Conservation (phyloP, 2,888 invertebrate genomes). For the Coelopa pilipes region DNA sequence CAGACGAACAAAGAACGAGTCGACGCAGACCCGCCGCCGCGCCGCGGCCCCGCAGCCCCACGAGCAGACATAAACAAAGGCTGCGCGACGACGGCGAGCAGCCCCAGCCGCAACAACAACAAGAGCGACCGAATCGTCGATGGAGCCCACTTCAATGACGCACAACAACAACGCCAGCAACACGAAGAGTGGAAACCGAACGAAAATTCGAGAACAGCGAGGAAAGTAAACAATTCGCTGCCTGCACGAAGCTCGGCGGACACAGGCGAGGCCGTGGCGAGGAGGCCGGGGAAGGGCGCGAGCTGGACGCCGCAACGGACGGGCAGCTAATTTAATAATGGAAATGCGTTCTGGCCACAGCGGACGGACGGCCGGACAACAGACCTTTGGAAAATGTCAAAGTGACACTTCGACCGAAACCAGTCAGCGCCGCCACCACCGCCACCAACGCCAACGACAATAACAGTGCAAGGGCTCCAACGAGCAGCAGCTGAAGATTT, state of each 20-base stretch:
- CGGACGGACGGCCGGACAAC: no score
- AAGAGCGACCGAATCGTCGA: no score
- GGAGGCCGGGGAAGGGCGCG: no score
- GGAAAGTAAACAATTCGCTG: background rate
- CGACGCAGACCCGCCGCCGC: no score
- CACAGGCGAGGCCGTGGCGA: no score
- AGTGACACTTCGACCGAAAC: slow-evolving; percentile 1
- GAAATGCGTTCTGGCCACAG: background rate
- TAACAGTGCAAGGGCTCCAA: no score
- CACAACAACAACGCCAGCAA: background rate
- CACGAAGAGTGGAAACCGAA: background rate
- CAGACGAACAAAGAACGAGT: no score
- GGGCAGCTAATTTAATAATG: background rate
- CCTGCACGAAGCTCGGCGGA: no score
- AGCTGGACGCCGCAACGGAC: background rate
- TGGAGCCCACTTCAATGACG: background rate
- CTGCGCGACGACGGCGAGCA: no score
- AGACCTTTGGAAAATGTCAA: slow-evolving; percentile 21
- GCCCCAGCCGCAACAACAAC: no score
- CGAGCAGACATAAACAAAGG: no score
- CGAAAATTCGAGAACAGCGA: slow-evolving; percentile 10
- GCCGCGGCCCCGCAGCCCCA: no score
- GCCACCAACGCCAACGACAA: background rate
- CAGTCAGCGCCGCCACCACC: background rate
- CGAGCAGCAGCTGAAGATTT: slow-evolving; percentile 41